These are phyloP conservation scores for Periparus ater DNA, from an alignment of 2,797 vertebrate species.

Conservation along the genomic window DNA sequence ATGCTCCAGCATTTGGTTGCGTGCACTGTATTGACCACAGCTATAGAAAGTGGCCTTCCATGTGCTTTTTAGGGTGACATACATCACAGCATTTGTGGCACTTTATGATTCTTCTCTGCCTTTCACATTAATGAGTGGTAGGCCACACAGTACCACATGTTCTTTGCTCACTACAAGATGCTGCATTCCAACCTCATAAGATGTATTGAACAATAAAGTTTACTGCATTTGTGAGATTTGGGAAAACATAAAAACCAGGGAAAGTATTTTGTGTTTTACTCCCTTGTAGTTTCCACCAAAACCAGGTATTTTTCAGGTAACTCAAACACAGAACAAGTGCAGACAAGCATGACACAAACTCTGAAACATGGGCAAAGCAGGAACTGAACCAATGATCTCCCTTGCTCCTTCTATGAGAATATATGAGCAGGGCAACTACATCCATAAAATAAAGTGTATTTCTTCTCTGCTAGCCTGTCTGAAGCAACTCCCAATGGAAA, in stretches of 20 bases:
- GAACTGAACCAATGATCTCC: neutral
- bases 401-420: neutral
- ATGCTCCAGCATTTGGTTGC: neutral
- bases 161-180: conserved; percentile 26
- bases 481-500: neutral
- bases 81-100: neutral
- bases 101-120: neutral
- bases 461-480: neutral
- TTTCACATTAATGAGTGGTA: conserved; percentile 24
- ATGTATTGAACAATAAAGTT: neutral
- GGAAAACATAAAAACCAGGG: neutral
- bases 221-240: neutral
- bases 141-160: conserved; percentile 34
- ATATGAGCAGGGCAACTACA: neutral
- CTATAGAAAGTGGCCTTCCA: neutral
- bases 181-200: neutral
- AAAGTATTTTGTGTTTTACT: neutral
- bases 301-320: neutral
- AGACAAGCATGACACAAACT: neutral
- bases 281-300: neutral
- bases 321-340: neutral
- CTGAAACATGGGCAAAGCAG: neutral
- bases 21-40: neutral
- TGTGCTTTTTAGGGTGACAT: neutral
- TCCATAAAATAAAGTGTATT: neutral